Evolutionary conservation across 2,888 invertebrate species (phyloP).

Genomic region (Crocallis elinguaria): DNA sequence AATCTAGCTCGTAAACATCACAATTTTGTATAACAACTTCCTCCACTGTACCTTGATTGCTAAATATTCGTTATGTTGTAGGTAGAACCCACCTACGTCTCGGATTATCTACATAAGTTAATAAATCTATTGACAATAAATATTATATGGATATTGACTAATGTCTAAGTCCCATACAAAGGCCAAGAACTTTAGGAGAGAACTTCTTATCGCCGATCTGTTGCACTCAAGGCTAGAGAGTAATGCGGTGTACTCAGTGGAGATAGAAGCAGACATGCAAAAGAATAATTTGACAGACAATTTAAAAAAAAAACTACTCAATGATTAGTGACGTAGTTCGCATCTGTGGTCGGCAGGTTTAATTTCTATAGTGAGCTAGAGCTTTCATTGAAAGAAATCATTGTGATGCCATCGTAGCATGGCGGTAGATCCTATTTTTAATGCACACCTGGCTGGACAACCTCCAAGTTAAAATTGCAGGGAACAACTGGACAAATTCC

Average conservation of each 20-base stretch:
- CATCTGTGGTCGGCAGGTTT: too few species aligned
- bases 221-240: slow-evolving; percentile 25
- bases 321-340: too few species aligned
- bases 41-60: background rate
- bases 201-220: slow-evolving; percentile 33
- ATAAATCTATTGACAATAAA: slow-evolving; percentile 15
- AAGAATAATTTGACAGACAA: too few species aligned
- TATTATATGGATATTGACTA: slow-evolving; percentile 14
- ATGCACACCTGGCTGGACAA: too few species aligned
- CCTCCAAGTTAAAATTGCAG: too few species aligned
- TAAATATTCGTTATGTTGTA: background rate
- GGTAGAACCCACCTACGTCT: slow-evolving; percentile 2
- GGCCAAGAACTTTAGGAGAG: slow-evolving; percentile 23
- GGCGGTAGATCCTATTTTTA: too few species aligned
- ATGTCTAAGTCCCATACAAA: slow-evolving; percentile 17
- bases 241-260: background rate
- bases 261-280: too few species aligned
- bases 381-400: too few species aligned
- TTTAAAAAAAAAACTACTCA: too few species aligned
- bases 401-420: too few species aligned
- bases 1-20: background rate
- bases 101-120: slow-evolving; percentile 8
- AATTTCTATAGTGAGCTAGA: too few species aligned
- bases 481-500: too few species aligned
- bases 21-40: background rate